phyloP scores from a whole-genome alignment of 1,140 invertebrate species.

The Euborellia annulipes region DNA sequence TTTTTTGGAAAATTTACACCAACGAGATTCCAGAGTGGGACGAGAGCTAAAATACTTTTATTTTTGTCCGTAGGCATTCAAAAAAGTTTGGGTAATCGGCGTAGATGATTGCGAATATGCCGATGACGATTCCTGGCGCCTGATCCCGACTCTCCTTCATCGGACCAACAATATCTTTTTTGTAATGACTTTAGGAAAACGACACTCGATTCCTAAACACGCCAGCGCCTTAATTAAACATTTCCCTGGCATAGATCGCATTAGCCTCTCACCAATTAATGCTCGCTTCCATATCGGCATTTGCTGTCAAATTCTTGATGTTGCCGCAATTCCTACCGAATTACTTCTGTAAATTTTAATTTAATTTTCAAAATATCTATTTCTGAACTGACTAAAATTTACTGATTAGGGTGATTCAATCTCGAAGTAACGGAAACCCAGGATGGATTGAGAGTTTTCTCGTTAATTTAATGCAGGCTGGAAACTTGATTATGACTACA shows the following conservation, averaged over 20 bases:
- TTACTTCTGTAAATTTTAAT: constrained; percentile 35
- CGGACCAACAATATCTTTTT: constrained; percentile 15
- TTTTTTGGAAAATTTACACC: too few relatives aligned
- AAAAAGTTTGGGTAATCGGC: constrained; percentile 31
- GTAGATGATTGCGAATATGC: constrained; percentile 34
- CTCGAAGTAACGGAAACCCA: constrained; percentile 38
- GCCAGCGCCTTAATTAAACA: too few relatives aligned
- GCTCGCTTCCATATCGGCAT: constrained; percentile 39
- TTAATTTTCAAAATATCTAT: constrained; percentile 1
- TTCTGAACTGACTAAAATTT: background rate
- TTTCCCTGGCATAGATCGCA: background rate
- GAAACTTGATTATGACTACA: constrained; percentile 28
- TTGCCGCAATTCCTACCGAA: constrained; percentile 38
- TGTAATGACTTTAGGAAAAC: constrained; percentile 21
- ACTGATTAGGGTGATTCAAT: constrained; percentile 34
- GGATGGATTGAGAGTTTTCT: constrained; percentile 48
- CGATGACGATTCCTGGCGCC: constrained; percentile 34
- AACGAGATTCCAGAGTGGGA: too few relatives aligned
- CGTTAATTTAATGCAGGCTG: constrained; percentile 35
- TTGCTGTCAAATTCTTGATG: constrained; percentile 41
- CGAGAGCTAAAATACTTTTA: too few relatives aligned
- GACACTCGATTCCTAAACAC: constrained; percentile 8
- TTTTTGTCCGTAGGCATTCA: constrained; percentile 23
- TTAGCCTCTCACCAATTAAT: constrained; percentile 25
- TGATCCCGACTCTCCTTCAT: constrained; percentile 28